Evolutionary conservation across 2,797 vertebrate species (phyloP).

Genomic region (Sebastes matsubarae): DNA sequence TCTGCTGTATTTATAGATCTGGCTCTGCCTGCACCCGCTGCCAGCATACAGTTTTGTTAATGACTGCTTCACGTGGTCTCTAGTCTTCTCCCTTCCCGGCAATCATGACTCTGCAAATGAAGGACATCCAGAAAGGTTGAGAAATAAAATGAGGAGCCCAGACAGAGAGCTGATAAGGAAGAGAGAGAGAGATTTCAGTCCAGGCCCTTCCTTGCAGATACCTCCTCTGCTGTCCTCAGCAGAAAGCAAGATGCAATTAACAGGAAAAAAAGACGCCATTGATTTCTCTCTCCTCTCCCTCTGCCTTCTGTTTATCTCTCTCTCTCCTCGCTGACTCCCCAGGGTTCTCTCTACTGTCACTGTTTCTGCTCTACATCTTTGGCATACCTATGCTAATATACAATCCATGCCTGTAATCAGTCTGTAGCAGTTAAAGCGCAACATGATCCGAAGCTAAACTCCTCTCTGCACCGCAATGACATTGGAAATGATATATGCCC

Average conservation of each 20-base stretch:
- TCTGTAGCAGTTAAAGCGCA: constrained; percentile 32
- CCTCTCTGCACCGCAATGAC: neutral
- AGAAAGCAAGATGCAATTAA: constrained; percentile 80
- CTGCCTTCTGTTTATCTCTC: constrained; percentile 53
- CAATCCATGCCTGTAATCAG: constrained; percentile 62
- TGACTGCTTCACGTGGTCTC: constrained; percentile 16
- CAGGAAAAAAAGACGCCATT: constrained; percentile 70
- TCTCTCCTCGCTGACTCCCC: constrained; percentile 31
- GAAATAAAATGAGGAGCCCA: constrained; percentile 40
- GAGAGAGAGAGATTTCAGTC: constrained; percentile 52
- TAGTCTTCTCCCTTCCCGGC: constrained; percentile 20
- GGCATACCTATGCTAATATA: constrained; percentile 58
- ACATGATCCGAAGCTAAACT: constrained; percentile 46
- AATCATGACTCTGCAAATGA: constrained; percentile 71
- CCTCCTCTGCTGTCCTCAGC: constrained; percentile 77
- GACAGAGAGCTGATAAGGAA: constrained; percentile 45
- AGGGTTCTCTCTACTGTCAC: constrained; percentile 49
- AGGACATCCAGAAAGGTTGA: constrained; percentile 22
- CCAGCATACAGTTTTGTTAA: constrained; percentile 48
- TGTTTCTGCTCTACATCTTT: constrained; percentile 51
- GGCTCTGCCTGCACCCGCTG: constrained; percentile 19
- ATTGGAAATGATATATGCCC: neutral
- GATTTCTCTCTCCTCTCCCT: constrained; percentile 57
- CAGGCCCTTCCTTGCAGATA: constrained; percentile 44
- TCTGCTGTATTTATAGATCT: constrained; percentile 55